phyloP scores from a whole-genome alignment of 2,113 vertebrate species.

The Alces alces region DNA sequence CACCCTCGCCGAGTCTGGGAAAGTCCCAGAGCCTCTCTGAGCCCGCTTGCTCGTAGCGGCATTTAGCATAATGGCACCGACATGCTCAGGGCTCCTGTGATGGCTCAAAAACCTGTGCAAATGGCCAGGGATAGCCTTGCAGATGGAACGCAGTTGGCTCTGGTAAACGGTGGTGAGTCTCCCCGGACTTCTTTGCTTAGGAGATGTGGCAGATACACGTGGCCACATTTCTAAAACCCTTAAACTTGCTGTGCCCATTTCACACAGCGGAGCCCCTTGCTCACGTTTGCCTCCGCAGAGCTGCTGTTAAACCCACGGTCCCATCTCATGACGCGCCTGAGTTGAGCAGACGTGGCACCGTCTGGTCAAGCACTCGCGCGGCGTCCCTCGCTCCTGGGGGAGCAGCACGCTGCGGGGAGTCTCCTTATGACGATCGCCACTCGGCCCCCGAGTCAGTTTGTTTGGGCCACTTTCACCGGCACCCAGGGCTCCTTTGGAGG shows the following conservation, averaged over 20 bases:
- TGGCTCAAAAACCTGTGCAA: too few relatives aligned
- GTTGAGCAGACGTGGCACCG: rapidly evolving
- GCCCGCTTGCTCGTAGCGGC: neutral
- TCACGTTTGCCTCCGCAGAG: neutral
- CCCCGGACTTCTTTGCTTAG: neutral
- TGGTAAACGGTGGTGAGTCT: rapidly evolving
- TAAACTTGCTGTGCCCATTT: rapidly evolving
- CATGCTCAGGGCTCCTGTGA: rapidly evolving
- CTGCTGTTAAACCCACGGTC: neutral
- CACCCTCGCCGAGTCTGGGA: neutral
- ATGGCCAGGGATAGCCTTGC: rapidly evolving
- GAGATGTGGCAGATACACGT: rapidly evolving
- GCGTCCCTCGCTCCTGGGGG: neutral
- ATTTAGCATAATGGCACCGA: rapidly evolving
- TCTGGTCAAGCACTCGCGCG: neutral
- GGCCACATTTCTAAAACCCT: neutral
- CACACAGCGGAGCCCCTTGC: rapidly evolving
- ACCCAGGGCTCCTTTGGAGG: neutral
- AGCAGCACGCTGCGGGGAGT: rapidly evolving
- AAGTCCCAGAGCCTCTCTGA: neutral
- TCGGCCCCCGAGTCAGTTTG: too few relatives aligned
- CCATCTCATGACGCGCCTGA: rapidly evolving
- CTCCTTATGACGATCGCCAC: rapidly evolving
- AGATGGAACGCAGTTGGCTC: rapidly evolving
- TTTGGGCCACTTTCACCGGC: rapidly evolving